Base-by-base conservation (phyloP, 1,140 invertebrate species). In the Vollenhovia emeryi region DNA sequence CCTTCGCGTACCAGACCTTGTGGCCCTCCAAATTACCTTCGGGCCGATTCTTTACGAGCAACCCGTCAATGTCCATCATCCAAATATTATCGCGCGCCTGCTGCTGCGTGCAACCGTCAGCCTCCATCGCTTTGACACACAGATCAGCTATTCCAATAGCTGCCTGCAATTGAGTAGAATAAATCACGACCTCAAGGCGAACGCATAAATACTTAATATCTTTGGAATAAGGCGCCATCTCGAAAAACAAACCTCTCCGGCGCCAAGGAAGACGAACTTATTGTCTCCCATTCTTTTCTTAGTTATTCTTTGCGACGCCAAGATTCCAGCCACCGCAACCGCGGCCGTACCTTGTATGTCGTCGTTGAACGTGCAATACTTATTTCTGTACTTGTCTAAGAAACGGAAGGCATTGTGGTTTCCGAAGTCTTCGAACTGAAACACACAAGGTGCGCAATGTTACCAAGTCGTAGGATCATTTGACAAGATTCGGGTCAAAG, bases 301-400 rank as follows among this genome's bases (percentile, higher is more conserved):
- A 0, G 98, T 99, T 21, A 99, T 95, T 89, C 97, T 96, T 60
- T 97, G 96, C 2, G 98, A 97, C 0, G 98, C 98, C 50, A 99
- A 94, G 7, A 99, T 94, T 6, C 99, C 99, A 36, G 98, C 98
- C 0, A 99, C 98, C 15, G 98, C 98, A 0, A 99, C 99, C 40
- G 97, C 96, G 0, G 99, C 99, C 0, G 99, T 99, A 30, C 99
- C 98, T 95, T 99, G 98, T 93, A 99, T 99, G 92, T 99, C 99
- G 93, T 99, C 99, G 92, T 99, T 99, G 92, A 99, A 99, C 7
- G 98, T 99, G 92, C 98, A 99, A 91, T 99, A 99, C 59, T 96
- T 95, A 83, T 97, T 95, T 74, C 97, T 95, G 93, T 99, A 99
- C 93, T 98, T 98, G 84, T 98, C 97, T 73, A 99, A 93, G 87